phyloP scores from a whole-genome alignment of 2,797 vertebrate genomes.

The Anabas testudineus region DNA sequence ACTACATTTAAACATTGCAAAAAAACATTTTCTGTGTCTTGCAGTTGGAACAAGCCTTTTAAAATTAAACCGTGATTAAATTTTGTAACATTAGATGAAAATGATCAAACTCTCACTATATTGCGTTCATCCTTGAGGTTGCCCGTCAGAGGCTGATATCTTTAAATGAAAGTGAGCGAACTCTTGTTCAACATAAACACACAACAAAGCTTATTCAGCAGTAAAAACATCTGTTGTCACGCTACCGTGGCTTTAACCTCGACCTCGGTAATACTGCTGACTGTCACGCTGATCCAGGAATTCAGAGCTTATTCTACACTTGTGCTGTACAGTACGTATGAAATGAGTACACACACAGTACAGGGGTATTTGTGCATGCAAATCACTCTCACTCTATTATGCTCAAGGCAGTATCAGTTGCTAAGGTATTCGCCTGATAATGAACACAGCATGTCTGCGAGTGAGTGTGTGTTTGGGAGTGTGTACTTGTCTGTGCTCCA shows the following conservation, averaged over 20 bases:
- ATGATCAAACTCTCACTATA: too few species aligned
- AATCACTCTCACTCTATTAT: constrained; percentile 54
- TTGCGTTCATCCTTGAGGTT: too few species aligned
- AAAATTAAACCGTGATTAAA: too few species aligned
- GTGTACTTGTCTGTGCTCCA: constrained; percentile 38
- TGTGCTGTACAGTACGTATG: constrained; percentile 3
- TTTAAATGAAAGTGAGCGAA: too few species aligned
- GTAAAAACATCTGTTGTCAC: constrained; percentile 18
- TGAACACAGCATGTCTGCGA: constrained; percentile 56
- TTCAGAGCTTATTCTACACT: constrained; percentile 20
- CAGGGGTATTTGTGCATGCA: constrained; percentile 67
- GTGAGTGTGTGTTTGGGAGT: constrained; percentile 25
- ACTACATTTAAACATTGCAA: background rate
- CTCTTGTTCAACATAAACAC: too few species aligned
- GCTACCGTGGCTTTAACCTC: constrained; percentile 20
- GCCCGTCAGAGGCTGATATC: too few species aligned
- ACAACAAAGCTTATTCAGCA: background rate
- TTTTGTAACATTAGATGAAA: too few species aligned
- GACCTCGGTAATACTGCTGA: constrained; percentile 10
- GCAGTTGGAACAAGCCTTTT: too few species aligned
- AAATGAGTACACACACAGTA: constrained; percentile 24
- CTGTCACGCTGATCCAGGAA: constrained; percentile 39
- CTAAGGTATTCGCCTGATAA: constrained; percentile 71
- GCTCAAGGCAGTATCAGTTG: constrained; percentile 66
- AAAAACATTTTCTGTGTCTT: too few species aligned